Percentiles rank a stretch among this genome's conserved stretches.
These are phyloP conservation scores for Brachirus orientalis DNA, from an alignment of 2,113 vertebrate genomes.

Conservation along the genomic window DNA sequence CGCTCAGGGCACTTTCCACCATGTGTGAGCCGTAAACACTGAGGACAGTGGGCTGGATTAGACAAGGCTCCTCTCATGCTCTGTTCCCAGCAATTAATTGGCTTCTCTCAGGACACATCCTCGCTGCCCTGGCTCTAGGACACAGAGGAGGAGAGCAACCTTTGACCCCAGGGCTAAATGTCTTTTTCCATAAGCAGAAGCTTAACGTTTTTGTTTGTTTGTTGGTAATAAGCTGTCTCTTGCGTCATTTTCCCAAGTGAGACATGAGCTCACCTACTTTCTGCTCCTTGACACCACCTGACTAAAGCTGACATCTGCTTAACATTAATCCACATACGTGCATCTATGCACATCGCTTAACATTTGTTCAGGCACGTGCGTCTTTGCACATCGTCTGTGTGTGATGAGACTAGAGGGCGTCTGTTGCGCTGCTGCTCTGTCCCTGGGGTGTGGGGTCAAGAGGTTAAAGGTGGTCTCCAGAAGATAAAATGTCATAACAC, in stretches of 20 bases:
- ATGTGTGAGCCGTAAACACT: no score
- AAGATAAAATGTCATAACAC: neutral
- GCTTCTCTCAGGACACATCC: no score
- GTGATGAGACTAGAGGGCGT: constrained; percentile 21
- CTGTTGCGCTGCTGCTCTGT: constrained; percentile 26
- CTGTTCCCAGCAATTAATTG: no score
- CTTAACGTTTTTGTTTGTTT: neutral
- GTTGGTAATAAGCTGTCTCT: constrained; percentile 15
- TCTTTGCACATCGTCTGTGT: constrained; percentile 17
- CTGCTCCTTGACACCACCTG: constrained; percentile 58
- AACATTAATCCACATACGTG: constrained; percentile 8
- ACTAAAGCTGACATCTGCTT: constrained; percentile 38
- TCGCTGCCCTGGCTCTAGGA: no score
- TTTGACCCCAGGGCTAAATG: no score
- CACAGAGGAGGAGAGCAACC: no score
- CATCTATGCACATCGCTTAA: neutral
- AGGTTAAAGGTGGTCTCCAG: constrained; percentile 57
- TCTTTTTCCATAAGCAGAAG: neutral
- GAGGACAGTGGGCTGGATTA: no score
- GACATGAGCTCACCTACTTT: constrained; percentile 39
- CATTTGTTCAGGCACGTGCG: neutral
- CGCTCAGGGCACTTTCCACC: no score
- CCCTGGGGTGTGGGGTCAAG: constrained; percentile 60
- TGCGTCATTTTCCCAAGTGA: constrained; percentile 57
- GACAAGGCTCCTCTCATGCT: no score